Base-by-base conservation (phyloP, 2,888 invertebrate species). In the Acleris sparsana region DNA sequence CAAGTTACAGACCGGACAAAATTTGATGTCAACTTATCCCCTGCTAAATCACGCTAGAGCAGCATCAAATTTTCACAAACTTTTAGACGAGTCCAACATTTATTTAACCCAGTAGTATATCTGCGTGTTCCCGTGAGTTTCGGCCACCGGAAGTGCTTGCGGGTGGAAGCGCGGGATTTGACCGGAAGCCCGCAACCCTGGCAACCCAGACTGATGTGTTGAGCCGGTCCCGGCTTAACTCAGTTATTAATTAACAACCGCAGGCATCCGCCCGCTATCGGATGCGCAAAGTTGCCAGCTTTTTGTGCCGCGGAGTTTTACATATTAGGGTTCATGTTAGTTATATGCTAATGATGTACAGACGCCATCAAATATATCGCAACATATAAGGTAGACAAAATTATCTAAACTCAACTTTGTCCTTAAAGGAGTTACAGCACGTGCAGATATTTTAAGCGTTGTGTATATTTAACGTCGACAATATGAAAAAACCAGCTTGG, bases 171-270 rank as follows among this genome's bases (percentile, higher is more conserved):
- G 62, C 62, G 62, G 66, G 62, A 62, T 66, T 66, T 62, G 66
- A 66, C 66, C 66, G 66, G 66, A 66, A 56, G 66, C 62, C 61
- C 51, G 58, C 58, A 48, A 61, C 65, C 65, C 61, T 52, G 56
- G 52, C 56, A 52, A 61, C 56, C 62, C 66, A 57, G 62, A 62
- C 62, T 66, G 66, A 66, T 66, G 66, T 66, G 66, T 66, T 66
- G 62, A 62, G 66, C 61, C 66, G 57, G 57, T 57, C 17, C 52
- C 44, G 66, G 66, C 61, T 66, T 62, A 62, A 66, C 66, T 66
- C 46, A 53, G 66, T 66, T 66, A 66, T 66, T 66, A 66, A 66
- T 66, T 66, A 66, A 66, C 52, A 57, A 62, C 62, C 66, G 53
- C 61, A 25, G 33, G 25, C 65, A 61, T 66, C 66, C 66, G 66